Conservation (phyloP, 2,888 invertebrate genomes). For the Brachynemurus nebulosus region DNA sequence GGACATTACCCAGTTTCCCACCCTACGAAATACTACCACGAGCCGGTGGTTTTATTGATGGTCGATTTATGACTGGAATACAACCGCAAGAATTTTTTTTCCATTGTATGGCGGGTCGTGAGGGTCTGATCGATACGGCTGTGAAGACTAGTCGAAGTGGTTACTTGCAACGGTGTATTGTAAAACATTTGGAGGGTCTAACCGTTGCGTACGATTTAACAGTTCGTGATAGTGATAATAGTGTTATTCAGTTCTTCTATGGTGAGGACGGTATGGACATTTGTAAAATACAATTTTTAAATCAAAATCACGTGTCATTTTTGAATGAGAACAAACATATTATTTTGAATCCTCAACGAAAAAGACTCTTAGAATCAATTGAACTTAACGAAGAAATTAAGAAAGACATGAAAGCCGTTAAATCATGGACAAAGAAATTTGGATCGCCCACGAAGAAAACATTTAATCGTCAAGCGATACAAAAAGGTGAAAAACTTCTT, state of each 20-base stretch:
- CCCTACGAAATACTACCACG: slow-evolving; percentile 77
- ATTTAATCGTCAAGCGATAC: neutral
- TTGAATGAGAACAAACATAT: slow-evolving; percentile 65
- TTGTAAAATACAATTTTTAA: slow-evolving; percentile 71
- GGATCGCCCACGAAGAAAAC: neutral
- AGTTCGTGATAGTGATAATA: slow-evolving; percentile 88
- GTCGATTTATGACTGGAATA: slow-evolving; percentile 96
- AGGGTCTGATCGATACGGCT: slow-evolving; percentile 98
- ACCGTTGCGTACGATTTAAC: slow-evolving; percentile 85
- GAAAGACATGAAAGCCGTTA: slow-evolving; percentile 36
- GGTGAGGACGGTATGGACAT: slow-evolving; percentile 93
- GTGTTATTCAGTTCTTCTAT: slow-evolving; percentile 82
- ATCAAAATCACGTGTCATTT: no score
- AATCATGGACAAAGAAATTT: slow-evolving; percentile 3
- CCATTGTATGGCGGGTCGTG: slow-evolving; percentile 99
- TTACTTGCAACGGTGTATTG: slow-evolving; percentile 90
- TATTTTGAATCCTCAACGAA: slow-evolving; percentile 41
- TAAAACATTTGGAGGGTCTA: slow-evolving; percentile 97
- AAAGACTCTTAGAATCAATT: slow-evolving; percentile 43
- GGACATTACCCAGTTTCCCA: slow-evolving; percentile 82
- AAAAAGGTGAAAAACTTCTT: neutral
- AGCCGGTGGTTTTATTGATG: slow-evolving; percentile 93
- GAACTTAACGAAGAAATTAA: slow-evolving; percentile 40
- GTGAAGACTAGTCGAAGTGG: slow-evolving; percentile 98
- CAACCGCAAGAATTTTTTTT: slow-evolving; percentile 97